phyloP scores from a whole-genome alignment of 2,113 vertebrate genomes.

The Peromyscus maniculatus region DNA sequence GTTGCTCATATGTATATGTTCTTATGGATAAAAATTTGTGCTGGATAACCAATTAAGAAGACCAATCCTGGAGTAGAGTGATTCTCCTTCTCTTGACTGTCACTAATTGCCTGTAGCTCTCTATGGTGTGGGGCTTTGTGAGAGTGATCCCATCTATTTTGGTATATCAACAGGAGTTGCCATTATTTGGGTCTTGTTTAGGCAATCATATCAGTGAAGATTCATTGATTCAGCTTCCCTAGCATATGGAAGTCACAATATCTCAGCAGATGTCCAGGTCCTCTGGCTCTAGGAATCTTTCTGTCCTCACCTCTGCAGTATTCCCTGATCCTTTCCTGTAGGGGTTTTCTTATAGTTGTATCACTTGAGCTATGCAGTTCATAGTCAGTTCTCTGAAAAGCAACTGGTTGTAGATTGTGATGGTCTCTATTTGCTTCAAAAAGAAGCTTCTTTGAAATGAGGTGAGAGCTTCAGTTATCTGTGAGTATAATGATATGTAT shows the following conservation, averaged over 20 bases:
- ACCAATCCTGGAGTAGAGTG: not conserved
- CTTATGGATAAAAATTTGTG: not conserved
- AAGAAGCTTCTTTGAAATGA: not conserved
- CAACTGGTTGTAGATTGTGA: not conserved
- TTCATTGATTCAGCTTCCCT: not conserved
- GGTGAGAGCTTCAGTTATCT: not conserved
- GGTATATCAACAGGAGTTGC: no score
- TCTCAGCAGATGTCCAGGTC: not conserved
- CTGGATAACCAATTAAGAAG: not conserved
- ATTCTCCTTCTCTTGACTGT: not conserved
- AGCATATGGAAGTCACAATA: not conserved
- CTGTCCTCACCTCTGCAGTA: not conserved
- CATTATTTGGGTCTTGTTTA: not conserved
- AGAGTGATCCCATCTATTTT: not conserved
- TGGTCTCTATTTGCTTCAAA: not conserved
- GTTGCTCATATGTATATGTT: not conserved
- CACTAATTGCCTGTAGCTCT: not conserved
- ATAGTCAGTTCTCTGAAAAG: not conserved
- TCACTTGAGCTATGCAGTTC: not conserved
- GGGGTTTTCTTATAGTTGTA: not conserved
- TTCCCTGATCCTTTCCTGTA: not conserved
- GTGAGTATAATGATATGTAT: not conserved
- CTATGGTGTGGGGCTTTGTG: not conserved
- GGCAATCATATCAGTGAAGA: not conserved
- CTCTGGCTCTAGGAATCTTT: not conserved